Base-by-base conservation (phyloP, 2,113 vertebrate genomes). In the Pollimyrus isidori region DNA sequence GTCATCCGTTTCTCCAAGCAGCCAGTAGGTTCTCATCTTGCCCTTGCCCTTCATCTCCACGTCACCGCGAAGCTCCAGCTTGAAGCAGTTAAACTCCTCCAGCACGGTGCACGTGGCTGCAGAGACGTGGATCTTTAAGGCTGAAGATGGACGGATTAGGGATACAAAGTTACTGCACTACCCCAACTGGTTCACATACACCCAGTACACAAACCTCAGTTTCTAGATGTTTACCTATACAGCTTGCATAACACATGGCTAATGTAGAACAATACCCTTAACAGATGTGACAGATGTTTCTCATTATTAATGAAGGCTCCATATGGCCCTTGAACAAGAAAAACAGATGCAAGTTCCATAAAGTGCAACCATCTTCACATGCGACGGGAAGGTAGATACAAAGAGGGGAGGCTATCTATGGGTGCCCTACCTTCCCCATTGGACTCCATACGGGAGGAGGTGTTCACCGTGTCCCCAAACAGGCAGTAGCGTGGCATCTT, bases 1-100 rank as follows among this genome's bases (percentile, higher is more conserved):
- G 88, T 52, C 39, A 21, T 65, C 35, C 3, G 88, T 93, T 92
- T 98, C 97, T 0, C 97, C 97, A 83, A 97, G 93, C 11, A 98
- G 95, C 97, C 97, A 98, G 90, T 97, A 98, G 3, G 97, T 98
- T 90, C 95, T 96, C 93, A 98, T 96, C 93, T 95, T 97, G 0
- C 97, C 97, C 92, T 98, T 98, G 65, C 97, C 97, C 94, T 98
- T 99, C 94, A 99, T 94, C 90, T 98, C 97, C 26, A 99, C 94
- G 0, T 98, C 96, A 0, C 98, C 97, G 88, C 97, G 92, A 69
- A 96, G 95, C 93, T 98, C 96, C 94, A 98, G 94, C 90, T 97
- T 96, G 10, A 99, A 99, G 87, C 96, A 96, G 91, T 95, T 96
- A 13, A 97, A 97, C 89, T 98, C 97, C 90, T 96, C 95, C 91